A percentile compares a stretch with the other conserved stretches of the same genome.
Evolutionary conservation across 2,888 invertebrate species (phyloP).

Genomic region (Apodemia hepburni): DNA sequence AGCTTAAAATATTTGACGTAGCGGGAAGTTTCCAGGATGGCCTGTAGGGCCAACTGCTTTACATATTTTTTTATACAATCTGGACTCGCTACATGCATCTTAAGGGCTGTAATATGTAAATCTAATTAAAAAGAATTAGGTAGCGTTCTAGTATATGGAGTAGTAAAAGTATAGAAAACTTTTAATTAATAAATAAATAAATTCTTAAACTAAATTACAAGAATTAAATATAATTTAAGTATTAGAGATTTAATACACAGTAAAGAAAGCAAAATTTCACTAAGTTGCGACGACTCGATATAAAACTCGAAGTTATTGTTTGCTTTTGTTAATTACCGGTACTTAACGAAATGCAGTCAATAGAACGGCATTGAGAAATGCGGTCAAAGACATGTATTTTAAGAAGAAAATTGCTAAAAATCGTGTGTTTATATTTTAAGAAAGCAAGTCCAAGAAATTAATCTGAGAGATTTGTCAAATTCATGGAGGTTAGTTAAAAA

Average conservation of each 20-base stretch:
- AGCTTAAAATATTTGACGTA: no score
- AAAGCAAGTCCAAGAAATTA: not conserved
- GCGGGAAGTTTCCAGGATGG: no score
- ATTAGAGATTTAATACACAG: not conserved
- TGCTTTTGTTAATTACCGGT: not conserved
- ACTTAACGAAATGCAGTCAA: slow-evolving; percentile 8
- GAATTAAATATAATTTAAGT: not conserved
- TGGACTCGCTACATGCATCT: no score
- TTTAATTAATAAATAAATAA: no score
- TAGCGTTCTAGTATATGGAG: no score
- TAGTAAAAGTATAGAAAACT: no score
- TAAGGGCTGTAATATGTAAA: no score
- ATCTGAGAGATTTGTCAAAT: no score
- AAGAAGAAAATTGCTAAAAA: slow-evolving; percentile 15
- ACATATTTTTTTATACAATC: no score
- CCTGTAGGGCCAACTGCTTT: no score
- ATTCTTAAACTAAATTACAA: not conserved
- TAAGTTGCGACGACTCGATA: not conserved
- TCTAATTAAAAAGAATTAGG: no score
- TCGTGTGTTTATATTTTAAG: not conserved
- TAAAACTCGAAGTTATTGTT: not conserved
- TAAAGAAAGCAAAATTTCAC: not conserved
- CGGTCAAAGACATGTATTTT: slow-evolving; percentile 27
- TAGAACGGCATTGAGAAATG: slow-evolving; percentile 25
- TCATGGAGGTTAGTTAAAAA: not conserved